These are phyloP conservation scores for Phodopus roborovskii DNA, from an alignment of 2,113 vertebrate species.

Conservation along the genomic window DNA sequence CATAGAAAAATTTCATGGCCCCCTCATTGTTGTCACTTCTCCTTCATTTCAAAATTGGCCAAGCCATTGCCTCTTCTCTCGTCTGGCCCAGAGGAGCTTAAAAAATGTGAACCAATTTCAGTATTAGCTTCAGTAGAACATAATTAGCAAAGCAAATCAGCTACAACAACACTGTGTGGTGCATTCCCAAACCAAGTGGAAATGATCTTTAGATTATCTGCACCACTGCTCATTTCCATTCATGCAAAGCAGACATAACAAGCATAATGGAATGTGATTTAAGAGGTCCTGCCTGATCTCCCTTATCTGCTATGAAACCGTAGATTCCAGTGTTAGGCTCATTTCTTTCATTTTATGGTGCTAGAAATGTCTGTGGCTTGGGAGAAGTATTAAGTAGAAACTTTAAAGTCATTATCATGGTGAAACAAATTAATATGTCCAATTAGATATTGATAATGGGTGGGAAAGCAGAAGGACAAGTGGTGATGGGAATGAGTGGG, in stretches of 20 bases:
- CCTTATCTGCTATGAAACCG: constrained; percentile 33
- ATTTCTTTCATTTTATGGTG: constrained; percentile 25
- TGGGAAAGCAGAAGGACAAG: constrained; percentile 2
- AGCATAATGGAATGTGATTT: constrained; percentile 66
- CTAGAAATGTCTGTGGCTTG: not conserved
- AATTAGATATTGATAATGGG: not conserved
- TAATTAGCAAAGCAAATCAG: constrained; percentile 77
- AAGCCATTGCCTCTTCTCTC: constrained; percentile 1
- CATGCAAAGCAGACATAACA: constrained; percentile 64
- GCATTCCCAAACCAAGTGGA: constrained; percentile 73
- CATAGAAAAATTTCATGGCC: not conserved
- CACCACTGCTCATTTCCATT: constrained; percentile 66
- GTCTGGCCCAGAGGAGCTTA: constrained; percentile 57
- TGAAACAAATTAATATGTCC: constrained; percentile 34
- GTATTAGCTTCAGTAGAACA: constrained; percentile 71
- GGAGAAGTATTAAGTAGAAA: constrained; percentile 21
- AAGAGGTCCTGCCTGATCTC: constrained; percentile 51
- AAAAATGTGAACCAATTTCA: constrained; percentile 71
- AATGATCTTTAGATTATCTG: constrained; percentile 78
- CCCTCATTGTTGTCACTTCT: constrained; percentile 32
- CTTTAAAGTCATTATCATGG: constrained; percentile 17
- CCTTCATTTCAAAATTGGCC: constrained; percentile 60
- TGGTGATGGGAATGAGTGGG: constrained; percentile 6
- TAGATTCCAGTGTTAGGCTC: constrained; percentile 14
- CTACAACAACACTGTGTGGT: constrained; percentile 66